Percentiles rank a stretch among this genome's conserved stretches.
These are phyloP conservation scores for Cotesia chilonis DNA, from an alignment of 1,140 invertebrate genomes.

Conservation along the genomic window DNA sequence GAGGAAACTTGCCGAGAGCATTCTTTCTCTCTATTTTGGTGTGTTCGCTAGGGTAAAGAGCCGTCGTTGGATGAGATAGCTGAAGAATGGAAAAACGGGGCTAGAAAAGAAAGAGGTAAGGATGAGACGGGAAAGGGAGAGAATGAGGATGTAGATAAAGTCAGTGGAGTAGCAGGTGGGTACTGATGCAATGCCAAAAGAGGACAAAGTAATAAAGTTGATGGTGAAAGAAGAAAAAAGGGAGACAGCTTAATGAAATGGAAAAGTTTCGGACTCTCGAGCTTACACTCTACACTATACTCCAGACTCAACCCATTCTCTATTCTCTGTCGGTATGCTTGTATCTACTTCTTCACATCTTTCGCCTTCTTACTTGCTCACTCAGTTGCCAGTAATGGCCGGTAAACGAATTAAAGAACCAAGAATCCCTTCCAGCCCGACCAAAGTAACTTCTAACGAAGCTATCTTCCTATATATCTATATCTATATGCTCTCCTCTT, in stretches of 20 bases:
- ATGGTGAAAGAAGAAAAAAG: slow-evolving; percentile 46
- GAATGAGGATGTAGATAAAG: slow-evolving; percentile 26
- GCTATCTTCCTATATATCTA: slow-evolving; percentile 38
- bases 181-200: slow-evolving; percentile 40
- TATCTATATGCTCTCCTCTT: slow-evolving; percentile 10
- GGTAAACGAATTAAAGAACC: slow-evolving; percentile 59
- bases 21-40: neutral
- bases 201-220: slow-evolving; percentile 59
- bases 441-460: slow-evolving; percentile 47
- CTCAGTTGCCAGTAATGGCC: slow-evolving; percentile 45
- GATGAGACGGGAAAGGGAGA: neutral
- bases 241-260: slow-evolving; percentile 56
- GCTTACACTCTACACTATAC: slow-evolving; percentile 10
- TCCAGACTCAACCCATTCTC: slow-evolving; percentile 15
- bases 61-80: slow-evolving; percentile 13
- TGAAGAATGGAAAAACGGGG: neutral
- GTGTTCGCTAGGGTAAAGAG: slow-evolving; percentile 24
- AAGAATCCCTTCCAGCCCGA: slow-evolving; percentile 44
- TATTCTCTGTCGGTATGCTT: slow-evolving; percentile 22
- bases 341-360: neutral
- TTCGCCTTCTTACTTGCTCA: too few relatives aligned
- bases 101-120: neutral
- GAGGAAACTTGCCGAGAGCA: slow-evolving; percentile 1
- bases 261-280: slow-evolving; percentile 53
- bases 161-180: slow-evolving; percentile 23